phyloP scores from a whole-genome alignment of 1,140 invertebrate species.

The Gyrodactylus bullatarudis region DNA sequence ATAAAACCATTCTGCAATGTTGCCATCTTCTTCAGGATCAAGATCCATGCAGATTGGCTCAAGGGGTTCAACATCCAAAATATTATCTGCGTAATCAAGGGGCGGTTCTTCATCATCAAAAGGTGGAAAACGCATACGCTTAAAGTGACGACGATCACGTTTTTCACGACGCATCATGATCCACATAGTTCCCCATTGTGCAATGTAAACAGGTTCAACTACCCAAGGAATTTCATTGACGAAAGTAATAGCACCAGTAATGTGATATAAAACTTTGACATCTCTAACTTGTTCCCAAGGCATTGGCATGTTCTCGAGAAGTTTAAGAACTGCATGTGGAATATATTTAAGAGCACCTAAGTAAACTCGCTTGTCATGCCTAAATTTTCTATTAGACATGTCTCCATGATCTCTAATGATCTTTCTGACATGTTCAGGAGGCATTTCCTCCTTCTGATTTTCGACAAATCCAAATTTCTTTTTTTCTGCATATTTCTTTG shows the following conservation, averaged over 20 bases:
- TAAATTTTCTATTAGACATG: slow-evolving; percentile 77
- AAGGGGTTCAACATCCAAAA: slow-evolving; percentile 84
- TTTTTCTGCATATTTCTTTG: slow-evolving; percentile 73
- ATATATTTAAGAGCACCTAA: slow-evolving; percentile 33
- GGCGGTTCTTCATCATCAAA: slow-evolving; percentile 99
- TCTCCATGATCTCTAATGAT: slow-evolving; percentile 88
- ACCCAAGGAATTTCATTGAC: slow-evolving; percentile 97
- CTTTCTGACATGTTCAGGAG: slow-evolving; percentile 76
- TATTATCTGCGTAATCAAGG: slow-evolving; percentile 90
- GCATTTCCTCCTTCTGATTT: slow-evolving; percentile 90
- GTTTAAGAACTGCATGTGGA: slow-evolving; percentile 82
- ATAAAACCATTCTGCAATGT: slow-evolving; percentile 66
- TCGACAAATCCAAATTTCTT: slow-evolving; percentile 81
- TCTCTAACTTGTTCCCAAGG: slow-evolving; percentile 92
- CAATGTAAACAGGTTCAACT: slow-evolving; percentile 89
- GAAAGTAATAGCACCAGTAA: slow-evolving; percentile 82
- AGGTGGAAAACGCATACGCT: slow-evolving; percentile 93
- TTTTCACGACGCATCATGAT: slow-evolving; percentile 99
- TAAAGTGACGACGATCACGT: slow-evolving; percentile 83
- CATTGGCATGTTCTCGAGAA: slow-evolving; percentile 94
- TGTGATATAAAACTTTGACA: slow-evolving; percentile 68
- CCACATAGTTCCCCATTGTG: slow-evolving; percentile 99
- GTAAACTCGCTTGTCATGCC: slow-evolving; percentile 82
- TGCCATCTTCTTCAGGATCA: slow-evolving; percentile 67
- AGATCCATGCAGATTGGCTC: slow-evolving; percentile 96